A percentile compares a stretch with the other conserved stretches of the same genome.
phyloP scores from a whole-genome alignment of 2,888 invertebrate species.

The Erebia aethiops region DNA sequence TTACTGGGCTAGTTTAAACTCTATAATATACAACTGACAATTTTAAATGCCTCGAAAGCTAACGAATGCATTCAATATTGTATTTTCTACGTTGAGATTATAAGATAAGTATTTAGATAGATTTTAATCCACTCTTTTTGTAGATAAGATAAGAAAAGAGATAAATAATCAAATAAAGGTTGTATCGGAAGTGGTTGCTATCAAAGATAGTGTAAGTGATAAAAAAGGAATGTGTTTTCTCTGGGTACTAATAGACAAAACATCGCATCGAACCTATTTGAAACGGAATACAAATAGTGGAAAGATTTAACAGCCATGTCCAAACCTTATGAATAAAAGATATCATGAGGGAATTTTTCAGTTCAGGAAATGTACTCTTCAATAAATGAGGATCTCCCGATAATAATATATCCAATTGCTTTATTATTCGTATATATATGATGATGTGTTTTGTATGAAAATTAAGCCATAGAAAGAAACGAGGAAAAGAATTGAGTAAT shows the following conservation, averaged over 20 bases:
- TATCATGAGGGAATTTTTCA: slow-evolving; percentile 27
- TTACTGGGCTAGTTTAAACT: slow-evolving; percentile 34
- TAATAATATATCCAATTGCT: slow-evolving; percentile 8
- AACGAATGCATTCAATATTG: not conserved
- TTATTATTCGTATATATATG: not conserved
- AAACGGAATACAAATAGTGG: slow-evolving; percentile 15
- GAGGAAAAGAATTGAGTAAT: not conserved
- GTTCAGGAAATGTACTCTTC: slow-evolving; percentile 26
- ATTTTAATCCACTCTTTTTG: not conserved
- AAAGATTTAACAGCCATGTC: slow-evolving; percentile 13
- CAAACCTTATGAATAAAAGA: slow-evolving; percentile 32
- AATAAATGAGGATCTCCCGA: slow-evolving; percentile 22
- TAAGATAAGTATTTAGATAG: not conserved
- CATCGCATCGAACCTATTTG: not conserved
- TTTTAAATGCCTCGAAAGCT: slow-evolving; percentile 27
- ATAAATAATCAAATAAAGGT: not conserved
- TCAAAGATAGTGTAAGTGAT: not conserved
- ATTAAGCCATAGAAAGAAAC: not conserved
- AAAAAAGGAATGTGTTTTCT: not conserved
- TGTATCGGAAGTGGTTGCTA: not conserved
- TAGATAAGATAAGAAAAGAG: not conserved
- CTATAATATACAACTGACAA: slow-evolving; percentile 37
- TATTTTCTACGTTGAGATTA: not conserved
- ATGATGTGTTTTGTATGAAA: not conserved
- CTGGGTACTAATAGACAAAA: not conserved